A percentile compares a stretch with the other conserved stretches of the same genome.
Evolutionary conservation across 2,888 invertebrate species (phyloP).

Genomic region (Aporophyla nigra): DNA sequence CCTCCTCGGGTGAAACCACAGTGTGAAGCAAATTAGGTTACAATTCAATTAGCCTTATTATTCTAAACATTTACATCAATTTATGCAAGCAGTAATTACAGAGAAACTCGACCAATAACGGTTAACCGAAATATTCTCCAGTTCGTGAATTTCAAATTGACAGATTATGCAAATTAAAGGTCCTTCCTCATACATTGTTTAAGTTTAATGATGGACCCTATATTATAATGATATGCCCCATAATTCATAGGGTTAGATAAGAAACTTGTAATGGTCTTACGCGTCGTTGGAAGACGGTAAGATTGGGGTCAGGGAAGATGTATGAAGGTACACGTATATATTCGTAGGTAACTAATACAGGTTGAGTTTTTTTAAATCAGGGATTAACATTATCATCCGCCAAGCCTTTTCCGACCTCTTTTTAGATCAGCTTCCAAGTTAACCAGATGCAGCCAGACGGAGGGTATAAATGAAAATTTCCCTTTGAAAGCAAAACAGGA

Average conservation of each 20-base stretch:
- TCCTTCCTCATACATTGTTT: constrained; percentile 68
- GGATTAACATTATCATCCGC: neutral
- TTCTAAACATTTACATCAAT: constrained; percentile 30
- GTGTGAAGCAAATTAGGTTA: neutral
- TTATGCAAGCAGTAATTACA: constrained; percentile 58
- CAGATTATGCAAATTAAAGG: constrained; percentile 71
- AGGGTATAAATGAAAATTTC: too few relatives aligned
- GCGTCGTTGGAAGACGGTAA: constrained; percentile 25
- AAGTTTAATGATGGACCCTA: constrained; percentile 70
- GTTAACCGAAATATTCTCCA: constrained; percentile 51
- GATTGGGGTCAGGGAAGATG: constrained; percentile 48
- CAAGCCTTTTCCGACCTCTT: neutral
- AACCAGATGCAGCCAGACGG: too few relatives aligned
- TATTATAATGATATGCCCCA: constrained; percentile 64
- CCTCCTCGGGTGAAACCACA: neutral
- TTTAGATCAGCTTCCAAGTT: neutral
- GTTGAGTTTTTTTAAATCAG: neutral
- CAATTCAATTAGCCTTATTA: neutral
- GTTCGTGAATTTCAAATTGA: constrained; percentile 68
- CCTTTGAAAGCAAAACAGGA: too few relatives aligned
- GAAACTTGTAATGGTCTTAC: constrained; percentile 45
- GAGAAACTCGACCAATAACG: constrained; percentile 67
- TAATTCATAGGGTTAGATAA: constrained; percentile 53
- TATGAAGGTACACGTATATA: constrained; percentile 30
- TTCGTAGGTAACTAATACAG: constrained; percentile 2